phyloP scores from a whole-genome alignment of 1,140 invertebrate genomes.

The Drosophila bocki region DNA sequence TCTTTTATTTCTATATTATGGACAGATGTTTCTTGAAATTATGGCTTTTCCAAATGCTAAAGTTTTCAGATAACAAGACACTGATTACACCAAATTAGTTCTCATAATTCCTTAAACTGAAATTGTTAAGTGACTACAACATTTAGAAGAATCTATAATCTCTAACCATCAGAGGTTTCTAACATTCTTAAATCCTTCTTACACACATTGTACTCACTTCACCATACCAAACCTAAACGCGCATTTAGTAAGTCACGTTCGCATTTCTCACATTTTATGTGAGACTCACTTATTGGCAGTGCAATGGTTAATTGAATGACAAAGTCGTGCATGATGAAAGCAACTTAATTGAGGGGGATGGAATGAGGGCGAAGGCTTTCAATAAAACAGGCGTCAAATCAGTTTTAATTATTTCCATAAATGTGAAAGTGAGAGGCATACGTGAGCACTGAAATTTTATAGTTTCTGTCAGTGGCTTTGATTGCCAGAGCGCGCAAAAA shows the following conservation, averaged over 20 bases:
- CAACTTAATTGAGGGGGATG: conserved; percentile 44
- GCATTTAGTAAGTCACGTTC: conserved; percentile 54
- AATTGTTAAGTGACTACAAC: not conserved
- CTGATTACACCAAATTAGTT: no score
- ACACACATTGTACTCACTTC: not conserved
- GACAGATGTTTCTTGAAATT: no score
- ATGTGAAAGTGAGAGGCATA: conserved; percentile 48
- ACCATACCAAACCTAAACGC: conserved; percentile 5
- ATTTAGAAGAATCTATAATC: no score
- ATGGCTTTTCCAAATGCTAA: no score
- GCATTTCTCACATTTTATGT: conserved; percentile 45
- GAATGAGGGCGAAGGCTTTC: conserved; percentile 4
- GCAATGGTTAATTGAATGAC: conserved; percentile 67
- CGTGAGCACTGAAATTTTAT: conserved; percentile 61
- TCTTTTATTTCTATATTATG: no score
- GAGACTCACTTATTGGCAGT: conserved; percentile 50
- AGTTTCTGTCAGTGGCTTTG: conserved; percentile 55
- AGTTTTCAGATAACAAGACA: no score
- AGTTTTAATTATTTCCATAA: conserved; percentile 81
- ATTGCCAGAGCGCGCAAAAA: conserved; percentile 67
- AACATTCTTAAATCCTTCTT: no score
- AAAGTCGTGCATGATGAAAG: conserved; percentile 58
- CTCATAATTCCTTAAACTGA: no score
- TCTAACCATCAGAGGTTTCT: not conserved
- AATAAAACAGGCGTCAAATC: conserved; percentile 65